Conservation (phyloP, 2,888 invertebrate genomes). For the Morinoia aosen region DNA sequence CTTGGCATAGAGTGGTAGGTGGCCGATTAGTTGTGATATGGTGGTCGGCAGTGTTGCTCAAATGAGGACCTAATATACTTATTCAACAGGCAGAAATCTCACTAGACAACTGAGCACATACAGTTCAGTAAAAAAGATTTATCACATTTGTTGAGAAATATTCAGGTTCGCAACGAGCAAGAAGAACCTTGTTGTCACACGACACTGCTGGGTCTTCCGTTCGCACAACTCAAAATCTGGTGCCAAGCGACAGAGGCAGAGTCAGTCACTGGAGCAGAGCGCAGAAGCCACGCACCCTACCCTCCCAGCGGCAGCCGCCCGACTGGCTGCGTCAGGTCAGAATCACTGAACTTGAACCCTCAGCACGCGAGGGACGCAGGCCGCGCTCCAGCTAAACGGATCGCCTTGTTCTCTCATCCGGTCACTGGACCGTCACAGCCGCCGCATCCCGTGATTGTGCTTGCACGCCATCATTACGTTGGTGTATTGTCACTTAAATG, state of each 20-base stretch:
- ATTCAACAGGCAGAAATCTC: too few species aligned
- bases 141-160: background rate
- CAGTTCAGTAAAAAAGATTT: too few species aligned
- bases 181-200: background rate
- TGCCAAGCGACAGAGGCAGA: background rate
- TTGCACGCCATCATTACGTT: too few species aligned
- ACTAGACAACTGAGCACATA: too few species aligned
- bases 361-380: background rate
- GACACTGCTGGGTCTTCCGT: background rate
- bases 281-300: background rate
- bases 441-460: too few species aligned
- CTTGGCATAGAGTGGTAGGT: too few species aligned
- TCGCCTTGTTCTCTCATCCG: background rate
- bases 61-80: too few species aligned
- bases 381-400: background rate
- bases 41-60: too few species aligned
- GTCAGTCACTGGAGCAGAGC: background rate
- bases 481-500: too few species aligned
- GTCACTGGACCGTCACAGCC: too few species aligned
- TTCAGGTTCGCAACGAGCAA: background rate
- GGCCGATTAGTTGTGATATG: too few species aligned
- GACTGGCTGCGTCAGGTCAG: constrained; percentile 19
- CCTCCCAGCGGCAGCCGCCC: background rate
- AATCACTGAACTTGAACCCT: constrained; percentile 24
- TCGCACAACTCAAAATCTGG: background rate